Evolutionary conservation across 2,113 vertebrate genomes (phyloP).

Genomic region (Oryzias woworae): DNA sequence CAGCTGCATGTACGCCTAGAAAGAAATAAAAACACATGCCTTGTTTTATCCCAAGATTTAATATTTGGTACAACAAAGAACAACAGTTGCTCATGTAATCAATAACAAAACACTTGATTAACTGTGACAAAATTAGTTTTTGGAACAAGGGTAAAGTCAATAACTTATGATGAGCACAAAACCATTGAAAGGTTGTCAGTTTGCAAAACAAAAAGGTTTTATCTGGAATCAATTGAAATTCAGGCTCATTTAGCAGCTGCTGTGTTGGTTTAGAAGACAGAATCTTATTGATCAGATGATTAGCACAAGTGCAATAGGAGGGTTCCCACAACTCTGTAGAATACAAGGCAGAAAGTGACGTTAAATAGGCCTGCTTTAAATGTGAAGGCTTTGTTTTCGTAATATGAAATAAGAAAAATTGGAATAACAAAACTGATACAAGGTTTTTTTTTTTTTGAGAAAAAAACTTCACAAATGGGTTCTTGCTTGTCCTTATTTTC

Average conservation of each 20-base stretch:
- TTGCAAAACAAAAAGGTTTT: constrained; percentile 7
- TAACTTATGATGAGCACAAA: too few relatives aligned
- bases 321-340: constrained; percentile 18
- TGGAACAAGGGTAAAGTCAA: background rate
- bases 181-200: too few relatives aligned
- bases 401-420: background rate
- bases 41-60: background rate
- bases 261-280: constrained; percentile 44
- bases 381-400: background rate
- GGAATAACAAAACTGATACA: background rate
- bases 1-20: too few relatives aligned
- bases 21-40: too few relatives aligned
- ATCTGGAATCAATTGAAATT: constrained; percentile 50
- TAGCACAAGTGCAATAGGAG: constrained; percentile 29
- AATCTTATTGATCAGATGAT: constrained; percentile 47
- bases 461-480: too few relatives aligned
- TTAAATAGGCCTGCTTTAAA: constrained; percentile 21
- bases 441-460: too few relatives aligned
- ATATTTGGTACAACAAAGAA: constrained; percentile 2
- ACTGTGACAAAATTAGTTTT: background rate
- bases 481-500: too few relatives aligned
- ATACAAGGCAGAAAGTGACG: constrained; percentile 13
- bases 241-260: constrained; percentile 35
- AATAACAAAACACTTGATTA: background rate
- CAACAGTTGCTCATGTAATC: background rate